A percentile compares a stretch with the other conserved stretches of the same genome.
Evolutionary conservation across 2,113 vertebrate genomes (phyloP).

Genomic region (Thamnophis sirtalis): DNA sequence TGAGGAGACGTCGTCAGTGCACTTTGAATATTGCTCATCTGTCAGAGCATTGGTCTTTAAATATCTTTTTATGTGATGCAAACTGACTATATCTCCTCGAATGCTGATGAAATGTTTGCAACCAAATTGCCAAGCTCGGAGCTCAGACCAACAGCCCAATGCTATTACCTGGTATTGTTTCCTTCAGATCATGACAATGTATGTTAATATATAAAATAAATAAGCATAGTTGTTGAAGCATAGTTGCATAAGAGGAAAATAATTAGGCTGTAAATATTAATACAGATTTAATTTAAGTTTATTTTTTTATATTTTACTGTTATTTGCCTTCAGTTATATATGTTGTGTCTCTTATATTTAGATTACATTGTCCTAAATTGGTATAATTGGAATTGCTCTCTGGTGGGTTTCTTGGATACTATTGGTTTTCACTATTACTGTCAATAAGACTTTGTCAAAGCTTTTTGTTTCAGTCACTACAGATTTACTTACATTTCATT

Average conservation of each 20-base stretch:
- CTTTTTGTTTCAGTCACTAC: background rate
- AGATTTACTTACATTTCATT: background rate
- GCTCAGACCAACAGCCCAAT: background rate
- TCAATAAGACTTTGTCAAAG: background rate
- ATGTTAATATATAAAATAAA: background rate
- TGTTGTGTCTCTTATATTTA: background rate
- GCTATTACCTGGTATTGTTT: background rate
- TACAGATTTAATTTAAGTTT: background rate
- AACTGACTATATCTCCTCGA: no score
- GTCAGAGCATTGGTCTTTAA: no score
- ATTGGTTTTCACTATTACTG: background rate
- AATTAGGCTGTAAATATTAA: background rate
- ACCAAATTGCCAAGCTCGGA: no score
- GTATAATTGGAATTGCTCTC: background rate
- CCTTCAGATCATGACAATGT: background rate
- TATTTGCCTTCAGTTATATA: background rate
- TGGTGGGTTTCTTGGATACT: background rate
- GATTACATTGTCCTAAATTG: background rate
- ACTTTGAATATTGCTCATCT: no score
- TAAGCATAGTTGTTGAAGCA: background rate
- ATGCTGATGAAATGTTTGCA: no score
- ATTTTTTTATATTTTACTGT: background rate
- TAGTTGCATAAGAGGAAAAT: background rate
- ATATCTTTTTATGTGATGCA: no score
- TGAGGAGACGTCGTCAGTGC: no score